These are phyloP conservation scores for Callipepla californica DNA, from an alignment of 2,113 vertebrate species.

Conservation along the genomic window DNA sequence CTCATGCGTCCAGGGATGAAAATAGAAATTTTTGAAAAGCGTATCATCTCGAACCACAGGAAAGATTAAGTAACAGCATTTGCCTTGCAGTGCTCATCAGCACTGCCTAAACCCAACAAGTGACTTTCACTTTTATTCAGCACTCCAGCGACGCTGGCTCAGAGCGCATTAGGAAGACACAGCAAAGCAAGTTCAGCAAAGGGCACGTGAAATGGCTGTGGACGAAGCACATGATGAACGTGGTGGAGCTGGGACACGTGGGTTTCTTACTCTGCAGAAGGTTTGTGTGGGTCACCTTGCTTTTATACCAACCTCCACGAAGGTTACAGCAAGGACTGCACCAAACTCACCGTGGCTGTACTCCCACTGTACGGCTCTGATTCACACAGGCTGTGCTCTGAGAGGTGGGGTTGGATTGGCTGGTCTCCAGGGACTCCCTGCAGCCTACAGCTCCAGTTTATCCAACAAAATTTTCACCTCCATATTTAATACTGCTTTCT, in stretches of 20 bases:
- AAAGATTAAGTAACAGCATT: background rate
- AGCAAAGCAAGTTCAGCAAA: background rate
- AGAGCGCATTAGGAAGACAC: fast-evolving
- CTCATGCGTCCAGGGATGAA: background rate
- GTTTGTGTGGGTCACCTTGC: background rate
- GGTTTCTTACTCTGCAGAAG: background rate
- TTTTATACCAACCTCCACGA: background rate
- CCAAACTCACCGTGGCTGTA: background rate
- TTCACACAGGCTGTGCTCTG: background rate
- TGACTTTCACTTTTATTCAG: background rate
- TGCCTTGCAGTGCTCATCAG: background rate
- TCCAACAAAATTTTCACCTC: background rate
- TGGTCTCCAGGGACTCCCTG: background rate
- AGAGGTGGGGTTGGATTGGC: background rate
- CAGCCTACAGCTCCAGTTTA: background rate
- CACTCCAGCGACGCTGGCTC: background rate
- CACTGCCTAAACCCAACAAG: background rate
- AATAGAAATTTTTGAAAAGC: background rate
- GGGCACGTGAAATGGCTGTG: fast-evolving
- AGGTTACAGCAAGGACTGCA: background rate
- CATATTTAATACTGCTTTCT: background rate
- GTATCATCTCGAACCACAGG: background rate
- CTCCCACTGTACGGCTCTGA: background rate
- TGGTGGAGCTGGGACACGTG: fast-evolving
- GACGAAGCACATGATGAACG: background rate